A percentile compares a stretch with the other conserved stretches of the same genome.
phyloP scores from a whole-genome alignment of 2,113 vertebrate species.

The Pitta sordida region DNA sequence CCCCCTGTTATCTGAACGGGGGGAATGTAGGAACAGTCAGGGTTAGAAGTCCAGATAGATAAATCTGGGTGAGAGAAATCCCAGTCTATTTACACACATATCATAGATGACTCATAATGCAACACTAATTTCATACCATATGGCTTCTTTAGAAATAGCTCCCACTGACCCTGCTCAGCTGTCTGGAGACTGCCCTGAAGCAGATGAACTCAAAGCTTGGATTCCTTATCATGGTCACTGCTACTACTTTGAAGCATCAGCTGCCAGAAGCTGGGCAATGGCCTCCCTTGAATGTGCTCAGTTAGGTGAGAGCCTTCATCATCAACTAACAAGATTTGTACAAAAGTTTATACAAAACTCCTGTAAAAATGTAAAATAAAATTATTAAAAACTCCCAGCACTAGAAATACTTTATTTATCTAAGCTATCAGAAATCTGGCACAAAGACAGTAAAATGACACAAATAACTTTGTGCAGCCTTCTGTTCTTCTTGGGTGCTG shows the following conservation, averaged over 20 bases:
- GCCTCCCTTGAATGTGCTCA: constrained; percentile 85
- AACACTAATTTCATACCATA: neutral
- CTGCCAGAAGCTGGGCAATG: constrained; percentile 76
- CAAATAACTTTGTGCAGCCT: neutral
- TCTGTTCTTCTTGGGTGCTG: neutral
- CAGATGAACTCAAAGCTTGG: constrained; percentile 70
- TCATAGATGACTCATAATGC: neutral
- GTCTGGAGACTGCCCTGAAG: constrained; percentile 84
- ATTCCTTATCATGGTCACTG: constrained; percentile 87
- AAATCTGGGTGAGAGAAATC: neutral
- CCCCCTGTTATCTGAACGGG: neutral
- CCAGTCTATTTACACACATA: neutral
- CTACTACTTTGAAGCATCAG: constrained; percentile 76
- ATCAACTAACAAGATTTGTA: neutral
- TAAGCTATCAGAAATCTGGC: neutral
- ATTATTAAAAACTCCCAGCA: neutral
- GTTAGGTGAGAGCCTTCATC: constrained; percentile 73
- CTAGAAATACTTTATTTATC: neutral
- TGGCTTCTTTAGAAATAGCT: constrained; percentile 67
- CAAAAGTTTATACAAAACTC: neutral
- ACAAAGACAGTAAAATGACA: neutral
- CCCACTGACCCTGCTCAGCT: constrained; percentile 85
- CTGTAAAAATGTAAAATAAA: neutral
- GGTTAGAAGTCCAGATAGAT: neutral
- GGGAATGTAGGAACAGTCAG: neutral